phyloP scores from a whole-genome alignment of 2,797 vertebrate species.

The Sebastes taczanowskii region DNA sequence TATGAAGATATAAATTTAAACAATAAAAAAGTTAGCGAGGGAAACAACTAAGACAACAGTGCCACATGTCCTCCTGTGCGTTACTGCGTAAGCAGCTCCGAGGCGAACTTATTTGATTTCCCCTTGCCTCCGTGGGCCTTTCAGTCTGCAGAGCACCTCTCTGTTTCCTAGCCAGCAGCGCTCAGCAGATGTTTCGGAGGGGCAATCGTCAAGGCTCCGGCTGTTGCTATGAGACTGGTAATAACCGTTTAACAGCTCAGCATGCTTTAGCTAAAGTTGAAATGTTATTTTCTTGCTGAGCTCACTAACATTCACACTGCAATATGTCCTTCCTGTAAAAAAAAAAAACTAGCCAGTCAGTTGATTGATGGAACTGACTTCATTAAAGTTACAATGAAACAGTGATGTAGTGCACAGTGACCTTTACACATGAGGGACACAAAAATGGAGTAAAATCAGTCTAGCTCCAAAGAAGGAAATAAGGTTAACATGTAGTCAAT shows the following conservation, averaged over 20 bases:
- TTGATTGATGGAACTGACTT: background rate
- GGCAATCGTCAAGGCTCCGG: constrained; percentile 30
- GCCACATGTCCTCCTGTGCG: constrained; percentile 9
- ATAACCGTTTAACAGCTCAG: constrained; percentile 37
- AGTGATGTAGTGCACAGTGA: background rate
- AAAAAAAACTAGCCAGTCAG: background rate
- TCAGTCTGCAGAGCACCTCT: constrained; percentile 7
- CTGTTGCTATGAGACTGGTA: constrained; percentile 44
- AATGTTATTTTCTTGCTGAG: constrained; percentile 24
- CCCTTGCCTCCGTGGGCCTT: background rate
- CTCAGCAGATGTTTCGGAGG: constrained; percentile 46
- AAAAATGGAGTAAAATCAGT: background rate
- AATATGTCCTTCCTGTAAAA: background rate
- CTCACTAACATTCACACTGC: constrained; percentile 9
- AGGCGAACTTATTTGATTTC: constrained; percentile 24
- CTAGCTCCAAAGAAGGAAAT: background rate
- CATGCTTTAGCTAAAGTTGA: constrained; percentile 9
- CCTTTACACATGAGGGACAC: background rate
- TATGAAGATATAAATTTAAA: constrained; percentile 29
- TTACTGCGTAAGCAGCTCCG: background rate
- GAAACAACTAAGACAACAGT: constrained; percentile 7
- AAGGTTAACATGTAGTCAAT: background rate
- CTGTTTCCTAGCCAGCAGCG: constrained; percentile 13
- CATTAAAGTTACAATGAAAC: background rate
- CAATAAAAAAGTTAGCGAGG: constrained; percentile 21